These are phyloP conservation scores for Pachyramphus minor DNA, from an alignment of 2,113 vertebrate genomes.

Conservation along the genomic window DNA sequence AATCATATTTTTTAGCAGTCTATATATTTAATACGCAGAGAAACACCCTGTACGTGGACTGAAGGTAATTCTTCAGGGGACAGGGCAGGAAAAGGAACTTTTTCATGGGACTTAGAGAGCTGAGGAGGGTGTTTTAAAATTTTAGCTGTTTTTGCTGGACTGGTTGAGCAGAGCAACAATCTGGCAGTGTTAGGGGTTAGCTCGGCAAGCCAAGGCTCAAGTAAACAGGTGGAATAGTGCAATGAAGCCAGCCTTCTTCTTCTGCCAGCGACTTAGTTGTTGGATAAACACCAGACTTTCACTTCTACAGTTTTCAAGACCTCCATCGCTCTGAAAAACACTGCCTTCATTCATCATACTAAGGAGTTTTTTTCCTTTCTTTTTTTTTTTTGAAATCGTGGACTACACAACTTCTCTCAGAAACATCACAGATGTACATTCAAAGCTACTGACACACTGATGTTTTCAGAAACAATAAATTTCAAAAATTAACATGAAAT, in stretches of 20 bases:
- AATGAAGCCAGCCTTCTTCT: conserved; percentile 34
- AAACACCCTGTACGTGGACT: background rate
- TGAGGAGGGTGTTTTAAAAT: background rate
- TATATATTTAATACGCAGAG: background rate
- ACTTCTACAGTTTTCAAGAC: conserved; percentile 22
- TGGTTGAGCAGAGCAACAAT: background rate
- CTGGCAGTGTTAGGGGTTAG: conserved; percentile 15
- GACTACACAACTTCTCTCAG: background rate
- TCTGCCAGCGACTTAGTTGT: conserved; percentile 20
- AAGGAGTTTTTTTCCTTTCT: background rate
- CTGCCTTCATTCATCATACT: background rate
- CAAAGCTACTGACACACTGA: background rate
- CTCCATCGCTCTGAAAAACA: background rate
- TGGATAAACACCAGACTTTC: conserved; percentile 53
- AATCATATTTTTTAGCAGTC: background rate
- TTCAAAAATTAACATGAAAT: background rate
- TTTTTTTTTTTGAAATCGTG: background rate
- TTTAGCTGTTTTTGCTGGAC: background rate
- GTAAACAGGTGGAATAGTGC: conserved; percentile 64
- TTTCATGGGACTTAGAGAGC: background rate
- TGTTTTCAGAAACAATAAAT: background rate
- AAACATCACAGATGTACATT: background rate
- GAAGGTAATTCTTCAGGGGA: background rate
- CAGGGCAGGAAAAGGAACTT: background rate
- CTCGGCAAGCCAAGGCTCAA: background rate